These are phyloP conservation scores for Herpailurus yagouaroundi DNA, from an alignment of 2,113 vertebrate genomes.

Conservation along the genomic window DNA sequence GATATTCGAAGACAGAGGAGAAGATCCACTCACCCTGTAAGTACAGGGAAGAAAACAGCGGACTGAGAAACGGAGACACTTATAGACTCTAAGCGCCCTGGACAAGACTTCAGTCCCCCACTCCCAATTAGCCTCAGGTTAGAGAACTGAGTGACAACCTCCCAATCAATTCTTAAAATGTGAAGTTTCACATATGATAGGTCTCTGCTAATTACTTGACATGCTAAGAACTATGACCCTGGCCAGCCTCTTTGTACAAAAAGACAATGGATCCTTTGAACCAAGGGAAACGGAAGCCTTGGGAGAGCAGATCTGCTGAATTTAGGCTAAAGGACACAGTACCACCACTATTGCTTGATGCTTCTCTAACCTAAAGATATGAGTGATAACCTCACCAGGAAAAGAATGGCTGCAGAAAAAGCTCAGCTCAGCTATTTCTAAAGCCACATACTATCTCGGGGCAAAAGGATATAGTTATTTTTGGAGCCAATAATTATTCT, in stretches of 20 bases:
- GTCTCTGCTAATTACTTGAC: neutral
- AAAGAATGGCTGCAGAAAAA: neutral
- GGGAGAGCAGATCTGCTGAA: neutral
- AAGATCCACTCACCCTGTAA: neutral
- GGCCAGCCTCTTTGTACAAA: neutral
- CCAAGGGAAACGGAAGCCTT: constrained; percentile 27
- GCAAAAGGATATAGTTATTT: neutral
- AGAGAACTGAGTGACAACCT: neutral
- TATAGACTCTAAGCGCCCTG: neutral
- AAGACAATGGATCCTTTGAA: constrained; percentile 35
- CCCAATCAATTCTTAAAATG: neutral
- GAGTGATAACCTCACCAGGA: neutral
- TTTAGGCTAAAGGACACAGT: neutral
- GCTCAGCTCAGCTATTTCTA: neutral
- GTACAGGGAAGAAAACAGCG: neutral
- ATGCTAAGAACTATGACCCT: neutral
- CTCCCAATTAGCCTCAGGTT: neutral
- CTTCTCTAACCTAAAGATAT: neutral
- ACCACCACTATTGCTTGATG: neutral
- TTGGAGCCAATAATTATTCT: neutral
- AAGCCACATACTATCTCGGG: neutral
- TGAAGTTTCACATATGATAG: neutral
- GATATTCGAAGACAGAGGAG: neutral
- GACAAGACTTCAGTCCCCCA: neutral
- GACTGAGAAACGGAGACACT: neutral